Base-by-base conservation (phyloP, 1,140 invertebrate species). In the Camponotus floridanus region DNA sequence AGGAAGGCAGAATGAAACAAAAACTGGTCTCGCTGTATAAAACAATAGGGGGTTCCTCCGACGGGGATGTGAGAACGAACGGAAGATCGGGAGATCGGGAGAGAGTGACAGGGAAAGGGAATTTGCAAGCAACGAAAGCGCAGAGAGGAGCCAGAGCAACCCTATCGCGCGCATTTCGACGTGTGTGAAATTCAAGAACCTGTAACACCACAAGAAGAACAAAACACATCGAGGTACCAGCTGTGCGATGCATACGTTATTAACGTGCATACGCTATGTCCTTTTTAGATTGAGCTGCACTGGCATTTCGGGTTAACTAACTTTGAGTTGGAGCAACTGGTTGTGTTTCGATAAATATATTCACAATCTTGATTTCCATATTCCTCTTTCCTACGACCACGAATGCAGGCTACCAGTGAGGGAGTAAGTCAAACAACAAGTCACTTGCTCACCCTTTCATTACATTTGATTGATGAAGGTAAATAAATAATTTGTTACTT, bases 21-120 rank as follows among this genome's bases (percentile, higher is more conserved):
- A 93, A 93, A 93, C 92, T 93, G 90, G 92, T 93, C 92, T 92
- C 84, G 87, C 90, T 89, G 68, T 86, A 87, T 92, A 92, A 93
- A 93, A 93, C 91, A 93, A 93, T 92, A 92, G 87, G 78, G 85
- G 85, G 74, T 80, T 88, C 65, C 51, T 76, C 68, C 51, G 68
- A 36, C 36, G 26, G 64, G 78, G 76, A 36, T 48, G 55, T 48
- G 48, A 76, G 71, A 55, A 61, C 45, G 39, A 76, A 36, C 39
- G 85, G 45, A 59, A 61, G 36, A 71, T 67, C 11, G 86, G 73
- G 61, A 61, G 36, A 71, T 67, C 11, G 86, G 73, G 61, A 62
- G 85, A 76, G 57, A 86, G 67, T 55, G 68, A 85, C 68, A 65
- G 57, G 73, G 76, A 71, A 15, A 26, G 42, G 31, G 70, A 85